Evolutionary conservation across 2,888 invertebrate species (phyloP), one percentile per base, ranked within the genome.

Genomic region (Protonemura montana): DNA sequence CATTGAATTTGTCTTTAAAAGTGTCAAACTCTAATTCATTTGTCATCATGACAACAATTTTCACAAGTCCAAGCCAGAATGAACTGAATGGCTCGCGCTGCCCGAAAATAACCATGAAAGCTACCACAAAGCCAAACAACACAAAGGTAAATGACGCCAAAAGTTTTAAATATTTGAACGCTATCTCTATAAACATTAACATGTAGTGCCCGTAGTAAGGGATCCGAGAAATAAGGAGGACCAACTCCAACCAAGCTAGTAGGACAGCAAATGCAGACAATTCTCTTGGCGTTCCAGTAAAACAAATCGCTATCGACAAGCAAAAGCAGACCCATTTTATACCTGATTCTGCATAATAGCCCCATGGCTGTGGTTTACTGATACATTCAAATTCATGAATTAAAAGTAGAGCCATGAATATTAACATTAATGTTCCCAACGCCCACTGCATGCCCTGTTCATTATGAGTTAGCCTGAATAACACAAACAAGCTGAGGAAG

Each of bases 21-120:
- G 13, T 28, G 26, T 80, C 28, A 27, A 28, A 80, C 28, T 80
- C 80, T 16, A 80, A 10, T 26, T 80, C 80, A 27, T 80, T 80
- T 25, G 80, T 80, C 80, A 80, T 80, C 80, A 80, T 80, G 80
- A 80, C 80, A 26, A 80, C 26, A 10, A 28, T 80, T 28, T 80
- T 80, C 2, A 80, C 27, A 80, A 80, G 10, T 2, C 26, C 80
- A 5, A 28, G 27, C 13, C 27, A 13, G 28, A 26, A 28, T 26
- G 26, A 80, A 21, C 13, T 80, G 26, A 80, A 80, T 10, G 80
- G 80, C 26, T 26, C 13, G 10, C 27, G n/a, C 1, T 13, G 27
- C 1, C 27, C 27, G 10, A 80, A 80, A 16, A 28, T 28, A 1
- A 80, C 26, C 27, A 80, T 26, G 10, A 80, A 80, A 80, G 28